Base-by-base conservation (phyloP, 2,797 vertebrate species). In the Microhierax caerulescens region DNA sequence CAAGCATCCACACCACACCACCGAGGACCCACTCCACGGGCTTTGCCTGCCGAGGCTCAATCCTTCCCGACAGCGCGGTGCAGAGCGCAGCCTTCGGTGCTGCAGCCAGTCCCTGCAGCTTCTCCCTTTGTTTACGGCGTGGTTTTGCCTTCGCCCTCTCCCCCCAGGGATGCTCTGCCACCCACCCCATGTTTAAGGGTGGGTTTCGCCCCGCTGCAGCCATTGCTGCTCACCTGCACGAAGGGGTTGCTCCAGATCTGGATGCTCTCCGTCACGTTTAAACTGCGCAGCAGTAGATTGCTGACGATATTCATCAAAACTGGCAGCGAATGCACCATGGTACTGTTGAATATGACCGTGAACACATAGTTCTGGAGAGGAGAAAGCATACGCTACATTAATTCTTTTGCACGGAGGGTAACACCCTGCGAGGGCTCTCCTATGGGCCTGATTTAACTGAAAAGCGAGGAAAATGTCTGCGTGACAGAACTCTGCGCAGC, bases 161-260 rank as follows among this genome's bases (percentile, higher is more conserved):
- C 16, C 13, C 50, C 20, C 47, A 23, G 56, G 32, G 80, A 30
- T 24, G 54, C 67, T 84, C 0, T 56, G 19, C 5, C 54, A 20
- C 41, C 37, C 41, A 1, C 28, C 3, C 9, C 1, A 2, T 8
- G 19, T 1, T 36, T 11, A 12, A 13, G 27, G 60, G 54, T 1
- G 73, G 12, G 16, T 63, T 83, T 47, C 28, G 45, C 76, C 41
- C 53, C 9, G 7, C 50, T 23, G 48, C 48, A n/a, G 51, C 67
- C 48, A 4, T 0, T 34, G 61, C 76, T 59, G 76, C 99, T 99
- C 98, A 99, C 99, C 95, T 99, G 98, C n/a, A 99, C 96, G 39
- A 99, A 99, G 1, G 99, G 99, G 91, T 99, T 99, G 97, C 98
- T 99, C 99, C 99, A 99, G 64, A 99, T 98, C 24, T 98, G 97